These are phyloP conservation scores for Spicauda simplicius DNA, from an alignment of 2,888 invertebrate species.

Conservation along the genomic window DNA sequence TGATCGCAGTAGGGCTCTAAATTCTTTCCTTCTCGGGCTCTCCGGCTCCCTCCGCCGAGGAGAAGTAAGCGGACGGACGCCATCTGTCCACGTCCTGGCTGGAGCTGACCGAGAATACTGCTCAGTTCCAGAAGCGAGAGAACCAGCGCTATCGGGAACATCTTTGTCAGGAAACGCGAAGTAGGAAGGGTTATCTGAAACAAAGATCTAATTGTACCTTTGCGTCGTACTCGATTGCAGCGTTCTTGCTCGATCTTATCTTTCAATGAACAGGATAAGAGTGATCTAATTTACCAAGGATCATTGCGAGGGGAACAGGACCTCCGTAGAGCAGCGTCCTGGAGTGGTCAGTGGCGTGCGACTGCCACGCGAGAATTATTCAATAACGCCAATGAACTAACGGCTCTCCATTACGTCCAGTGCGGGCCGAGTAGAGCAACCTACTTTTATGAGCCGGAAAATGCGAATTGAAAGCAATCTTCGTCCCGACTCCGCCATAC, in stretches of 20 bases:
- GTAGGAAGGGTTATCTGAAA: constrained; percentile 92
- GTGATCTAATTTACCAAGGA: constrained; percentile 41
- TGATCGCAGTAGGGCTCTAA: constrained; percentile 86
- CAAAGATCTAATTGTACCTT: constrained; percentile 47
- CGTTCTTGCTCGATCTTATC: constrained; percentile 1
- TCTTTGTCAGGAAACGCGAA: constrained; percentile 87
- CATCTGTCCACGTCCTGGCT: constrained; percentile 84
- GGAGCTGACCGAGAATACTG: constrained; percentile 88
- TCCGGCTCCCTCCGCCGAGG: constrained; percentile 72
- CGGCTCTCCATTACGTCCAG: constrained; percentile 78
- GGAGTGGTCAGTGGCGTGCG: constrained; percentile 53
- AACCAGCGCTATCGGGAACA: constrained; percentile 64
- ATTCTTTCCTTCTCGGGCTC: constrained; percentile 79
- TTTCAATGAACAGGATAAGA: constrained; percentile 21
- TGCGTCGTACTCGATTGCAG: not conserved
- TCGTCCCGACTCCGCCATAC: constrained; percentile 68
- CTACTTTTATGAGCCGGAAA: constrained; percentile 81
- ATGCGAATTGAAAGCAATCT: constrained; percentile 83
- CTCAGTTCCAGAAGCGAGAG: constrained; percentile 70
- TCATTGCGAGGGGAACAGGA: constrained; percentile 41
- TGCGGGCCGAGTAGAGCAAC: constrained; percentile 71
- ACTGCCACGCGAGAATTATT: constrained; percentile 72
- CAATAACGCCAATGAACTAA: constrained; percentile 81
- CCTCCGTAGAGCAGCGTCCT: constrained; percentile 40
- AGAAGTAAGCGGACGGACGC: constrained; percentile 66